Conservation (phyloP, 2,113 vertebrate genomes). For the Recurvirostra avosetta region DNA sequence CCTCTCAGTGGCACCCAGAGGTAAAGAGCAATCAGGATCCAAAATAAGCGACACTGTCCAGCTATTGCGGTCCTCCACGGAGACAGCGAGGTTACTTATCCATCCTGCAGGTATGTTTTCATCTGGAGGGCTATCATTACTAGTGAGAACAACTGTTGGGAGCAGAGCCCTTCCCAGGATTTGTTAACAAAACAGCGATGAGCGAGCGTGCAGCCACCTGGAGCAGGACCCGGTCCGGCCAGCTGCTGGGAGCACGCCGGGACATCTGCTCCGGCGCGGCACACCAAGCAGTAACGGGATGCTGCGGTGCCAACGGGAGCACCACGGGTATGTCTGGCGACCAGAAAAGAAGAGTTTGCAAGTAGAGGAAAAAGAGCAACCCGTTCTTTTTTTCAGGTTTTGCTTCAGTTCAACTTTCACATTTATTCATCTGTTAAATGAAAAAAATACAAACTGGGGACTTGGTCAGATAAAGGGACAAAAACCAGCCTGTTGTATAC, state of each 20-base stretch:
- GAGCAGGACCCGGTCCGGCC: neutral
- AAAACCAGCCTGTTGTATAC: neutral
- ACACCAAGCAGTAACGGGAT: neutral
- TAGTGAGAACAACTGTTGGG: neutral
- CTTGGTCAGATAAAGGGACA: neutral
- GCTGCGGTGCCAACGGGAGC: neutral
- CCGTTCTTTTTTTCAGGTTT: accelerated
- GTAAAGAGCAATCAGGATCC: slow-evolving; percentile 28
- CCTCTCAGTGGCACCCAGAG: slow-evolving; percentile 11
- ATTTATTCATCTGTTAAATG: neutral
- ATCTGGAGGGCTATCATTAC: slow-evolving; percentile 20
- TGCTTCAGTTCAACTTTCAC: neutral
- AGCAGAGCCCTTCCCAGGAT: neutral
- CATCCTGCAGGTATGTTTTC: slow-evolving; percentile 26
- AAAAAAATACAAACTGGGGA: neutral
- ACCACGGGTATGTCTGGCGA: no score
- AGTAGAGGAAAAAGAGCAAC: neutral
- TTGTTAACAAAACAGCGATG: neutral
- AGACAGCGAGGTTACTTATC: slow-evolving; percentile 35
- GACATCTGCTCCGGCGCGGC: accelerated
- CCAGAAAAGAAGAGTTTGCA: neutral
- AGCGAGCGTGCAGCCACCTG: neutral
- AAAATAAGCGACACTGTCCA: slow-evolving; percentile 15
- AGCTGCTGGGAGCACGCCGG: neutral
- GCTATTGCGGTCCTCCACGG: slow-evolving; percentile 21